Base-by-base conservation (phyloP, 35 echinoderm and acorn worm genomes). In the Ptychodera flava region DNA sequence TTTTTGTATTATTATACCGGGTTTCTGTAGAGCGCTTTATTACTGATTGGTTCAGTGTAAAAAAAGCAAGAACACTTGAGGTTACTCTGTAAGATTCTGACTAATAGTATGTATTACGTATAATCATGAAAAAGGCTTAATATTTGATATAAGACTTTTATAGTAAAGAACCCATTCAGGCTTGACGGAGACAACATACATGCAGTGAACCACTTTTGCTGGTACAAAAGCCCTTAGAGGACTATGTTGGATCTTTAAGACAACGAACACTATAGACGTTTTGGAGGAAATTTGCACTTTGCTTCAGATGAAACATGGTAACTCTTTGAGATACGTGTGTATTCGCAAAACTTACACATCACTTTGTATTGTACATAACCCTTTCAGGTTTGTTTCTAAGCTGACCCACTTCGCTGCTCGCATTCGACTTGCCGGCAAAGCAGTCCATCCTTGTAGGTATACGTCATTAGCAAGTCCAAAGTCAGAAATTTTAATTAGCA, bases 311-410 rank as follows among this genome's bases (percentile, higher is more conserved):
- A 16, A 16, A 77, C 76, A 16, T 77, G 76, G 29, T 29, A 16
- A 16, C 76, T 16, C 76, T 29, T 29, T 16, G 29, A 16, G 16
- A 29, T 30, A 10, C 1, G 29, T 32, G n/a, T n/a, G n/a, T n/a
- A n/a, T n/a, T n/a, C n/a, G n/a, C n/a, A n/a, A n/a, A n/a, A 84
- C 88, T 84, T 77, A 89, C 88, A 89, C 88, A 37, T 89, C 88
- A 27, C 88, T 31, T n/a, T n/a, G n/a, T n/a, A n/a, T n/a, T n/a
- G n/a, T n/a, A n/a, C n/a, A n/a, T n/a, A n/a, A n/a, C n/a, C 88
- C 88, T 1, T 77, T 2, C 16, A 84, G 28, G 32, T 84, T 89
- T 75, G 88, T 81, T 35, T 89, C 88, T 33, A 53, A 28, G 45
- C 88, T 89, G 35, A 35, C 81, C 88, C 88, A 89, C 31, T 77